Evolutionary conservation across 1,140 invertebrate genomes (phyloP).

Genomic region (Drosophila azteca): DNA sequence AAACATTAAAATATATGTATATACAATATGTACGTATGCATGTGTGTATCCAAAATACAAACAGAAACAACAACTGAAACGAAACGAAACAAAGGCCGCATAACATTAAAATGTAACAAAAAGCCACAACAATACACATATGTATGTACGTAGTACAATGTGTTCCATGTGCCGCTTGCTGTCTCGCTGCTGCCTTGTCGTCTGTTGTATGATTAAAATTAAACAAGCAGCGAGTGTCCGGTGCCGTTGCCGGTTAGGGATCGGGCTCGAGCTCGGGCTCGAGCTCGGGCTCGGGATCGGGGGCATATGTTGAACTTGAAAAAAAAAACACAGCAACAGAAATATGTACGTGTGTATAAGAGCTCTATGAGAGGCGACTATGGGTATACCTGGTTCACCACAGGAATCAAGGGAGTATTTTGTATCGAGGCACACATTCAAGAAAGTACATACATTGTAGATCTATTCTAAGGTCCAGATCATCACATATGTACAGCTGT

Average conservation of each 20-base stretch:
- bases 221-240: constrained; percentile 36
- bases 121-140: constrained; percentile 36
- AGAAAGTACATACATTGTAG: too few relatives aligned
- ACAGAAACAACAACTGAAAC: constrained; percentile 10
- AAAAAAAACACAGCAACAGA: constrained; percentile 36
- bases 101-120: constrained; percentile 49
- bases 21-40: constrained; percentile 11
- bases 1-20: constrained; percentile 23
- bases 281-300: too few relatives aligned
- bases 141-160: too few relatives aligned
- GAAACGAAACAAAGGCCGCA: constrained; percentile 41
- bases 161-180: too few relatives aligned
- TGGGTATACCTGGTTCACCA: too few relatives aligned
- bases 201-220: constrained; percentile 58
- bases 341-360: not conserved
- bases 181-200: constrained; percentile 31
- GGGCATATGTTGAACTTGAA: constrained; percentile 61
- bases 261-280: too few relatives aligned
- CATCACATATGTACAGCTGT: too few relatives aligned
- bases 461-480: too few relatives aligned
- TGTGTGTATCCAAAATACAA: constrained; percentile 23
- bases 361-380: too few relatives aligned
- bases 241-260: too few relatives aligned
- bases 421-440: too few relatives aligned
- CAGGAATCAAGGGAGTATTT: too few relatives aligned